These are phyloP conservation scores for Dipodomys ordii DNA, from an alignment of 2,113 vertebrate genomes.

Conservation along the genomic window DNA sequence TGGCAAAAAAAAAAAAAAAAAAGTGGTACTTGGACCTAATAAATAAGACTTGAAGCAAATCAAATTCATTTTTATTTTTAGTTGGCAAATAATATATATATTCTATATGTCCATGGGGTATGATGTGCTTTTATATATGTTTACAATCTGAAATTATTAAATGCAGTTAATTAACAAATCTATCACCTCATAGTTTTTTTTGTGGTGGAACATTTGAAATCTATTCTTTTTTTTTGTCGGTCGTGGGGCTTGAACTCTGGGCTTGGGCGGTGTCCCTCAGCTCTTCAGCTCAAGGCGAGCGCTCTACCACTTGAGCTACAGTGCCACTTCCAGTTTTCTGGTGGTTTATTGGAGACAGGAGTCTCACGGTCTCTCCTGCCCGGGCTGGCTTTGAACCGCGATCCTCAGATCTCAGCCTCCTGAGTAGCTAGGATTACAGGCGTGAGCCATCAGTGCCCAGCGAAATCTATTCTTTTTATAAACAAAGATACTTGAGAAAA, in stretches of 20 bases:
- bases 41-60: constrained; percentile 49
- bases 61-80: constrained; percentile 1
- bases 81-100: background rate
- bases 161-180: background rate
- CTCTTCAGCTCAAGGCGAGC: no score
- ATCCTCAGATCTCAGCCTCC: no score
- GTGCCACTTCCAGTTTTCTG: no score
- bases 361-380: no score
- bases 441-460: no score
- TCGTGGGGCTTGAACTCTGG: no score
- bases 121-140: background rate
- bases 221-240: background rate
- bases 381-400: no score
- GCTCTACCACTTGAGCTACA: no score
- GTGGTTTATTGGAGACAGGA: no score
- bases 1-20: background rate
- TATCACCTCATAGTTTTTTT: background rate
- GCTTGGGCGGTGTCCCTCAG: no score
- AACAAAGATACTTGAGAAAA: constrained; percentile 29
- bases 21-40: constrained; percentile 24
- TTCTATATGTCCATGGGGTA: background rate
- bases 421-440: no score
- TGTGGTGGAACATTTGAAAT: background rate
- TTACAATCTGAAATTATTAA: background rate
- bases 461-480: background rate